Conservation (phyloP, 2,797 vertebrate genomes). For the Florisuga fusca region DNA sequence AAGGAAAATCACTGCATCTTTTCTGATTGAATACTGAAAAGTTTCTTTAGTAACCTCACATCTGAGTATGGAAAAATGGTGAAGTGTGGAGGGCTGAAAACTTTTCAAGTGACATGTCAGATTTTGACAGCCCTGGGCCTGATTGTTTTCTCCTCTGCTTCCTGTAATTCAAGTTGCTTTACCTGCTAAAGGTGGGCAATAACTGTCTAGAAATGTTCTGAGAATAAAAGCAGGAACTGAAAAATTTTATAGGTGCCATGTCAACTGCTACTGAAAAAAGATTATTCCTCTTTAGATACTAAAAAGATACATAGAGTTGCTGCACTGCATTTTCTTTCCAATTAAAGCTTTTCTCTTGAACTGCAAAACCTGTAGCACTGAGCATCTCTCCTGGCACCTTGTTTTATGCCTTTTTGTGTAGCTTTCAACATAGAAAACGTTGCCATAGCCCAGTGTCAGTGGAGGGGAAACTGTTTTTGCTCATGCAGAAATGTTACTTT, state of each 20-base stretch:
- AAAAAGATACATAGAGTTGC: not conserved
- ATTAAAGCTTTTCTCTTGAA: not conserved
- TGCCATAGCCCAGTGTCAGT: not conserved
- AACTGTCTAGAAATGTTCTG: not conserved
- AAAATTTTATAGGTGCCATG: not conserved
- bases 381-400: not conserved
- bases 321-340: not conserved
- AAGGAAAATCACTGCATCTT: not conserved
- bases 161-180: not conserved
- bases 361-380: not conserved
- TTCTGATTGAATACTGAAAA: not conserved
- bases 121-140: not conserved
- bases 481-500: not conserved
- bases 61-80: not conserved
- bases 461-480: not conserved
- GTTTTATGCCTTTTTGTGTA: not conserved
- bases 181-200: not conserved
- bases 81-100: not conserved
- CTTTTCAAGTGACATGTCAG: not conserved
- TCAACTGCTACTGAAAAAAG: not conserved
- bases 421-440: not conserved
- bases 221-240: not conserved
- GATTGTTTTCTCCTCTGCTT: not conserved
- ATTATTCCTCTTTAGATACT: not conserved
- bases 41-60: not conserved